Conservation (phyloP, 2,797 vertebrate species). For the Sebastes variabilis region DNA sequence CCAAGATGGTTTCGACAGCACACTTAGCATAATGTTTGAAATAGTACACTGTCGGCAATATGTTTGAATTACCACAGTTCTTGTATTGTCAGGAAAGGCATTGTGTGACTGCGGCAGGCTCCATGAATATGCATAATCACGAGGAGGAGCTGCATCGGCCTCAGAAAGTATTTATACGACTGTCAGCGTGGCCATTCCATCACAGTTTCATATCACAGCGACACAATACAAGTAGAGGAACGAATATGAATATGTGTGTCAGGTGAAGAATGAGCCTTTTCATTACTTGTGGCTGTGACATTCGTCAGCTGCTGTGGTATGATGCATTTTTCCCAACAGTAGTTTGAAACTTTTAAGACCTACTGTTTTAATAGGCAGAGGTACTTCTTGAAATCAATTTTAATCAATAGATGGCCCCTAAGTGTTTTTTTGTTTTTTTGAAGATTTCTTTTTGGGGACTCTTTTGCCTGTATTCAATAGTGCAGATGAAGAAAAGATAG, state of each 20-base stretch:
- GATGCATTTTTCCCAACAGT: constrained; percentile 33
- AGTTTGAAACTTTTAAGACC: constrained; percentile 1
- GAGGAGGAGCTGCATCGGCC: constrained; percentile 35
- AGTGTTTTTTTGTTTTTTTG: background rate
- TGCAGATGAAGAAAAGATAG: too few species aligned
- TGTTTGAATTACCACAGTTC: constrained; percentile 68
- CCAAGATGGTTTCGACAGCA: constrained; percentile 39
- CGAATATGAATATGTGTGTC: constrained; percentile 52
- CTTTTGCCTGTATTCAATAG: too few species aligned
- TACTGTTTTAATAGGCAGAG: background rate
- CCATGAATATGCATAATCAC: constrained; percentile 68
- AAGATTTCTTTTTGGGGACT: too few species aligned
- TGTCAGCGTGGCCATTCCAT: constrained; percentile 45
- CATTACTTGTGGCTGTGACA: constrained; percentile 52
- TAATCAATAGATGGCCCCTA: constrained; percentile 31
- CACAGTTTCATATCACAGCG: constrained; percentile 54
- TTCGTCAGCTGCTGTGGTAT: constrained; percentile 41
- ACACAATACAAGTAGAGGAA: constrained; percentile 47
- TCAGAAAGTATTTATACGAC: constrained; percentile 56
- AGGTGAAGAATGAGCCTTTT: constrained; percentile 56
- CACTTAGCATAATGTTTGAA: constrained; percentile 66
- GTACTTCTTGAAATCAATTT: constrained; percentile 12
- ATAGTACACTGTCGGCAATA: constrained; percentile 57
- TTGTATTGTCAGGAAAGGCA: constrained; percentile 56
- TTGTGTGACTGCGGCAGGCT: constrained; percentile 36